phyloP scores from a whole-genome alignment of 1,140 invertebrate genomes.

The Oncopeltus fasciatus region DNA sequence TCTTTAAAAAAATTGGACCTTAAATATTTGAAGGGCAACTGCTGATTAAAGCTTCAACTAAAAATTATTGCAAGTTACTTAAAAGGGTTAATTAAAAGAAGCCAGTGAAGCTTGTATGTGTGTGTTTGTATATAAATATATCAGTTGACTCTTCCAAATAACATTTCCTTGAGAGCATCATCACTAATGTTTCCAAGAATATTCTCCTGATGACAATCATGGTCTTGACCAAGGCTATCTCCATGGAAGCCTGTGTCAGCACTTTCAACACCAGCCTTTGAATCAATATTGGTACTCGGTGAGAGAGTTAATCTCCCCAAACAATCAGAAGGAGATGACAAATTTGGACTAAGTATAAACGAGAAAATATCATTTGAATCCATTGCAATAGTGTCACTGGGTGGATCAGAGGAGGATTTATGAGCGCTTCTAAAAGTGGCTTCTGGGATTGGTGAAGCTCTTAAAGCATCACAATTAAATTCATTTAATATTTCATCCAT shows the following conservation, averaged over 20 bases:
- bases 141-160: slow-evolving; percentile 6
- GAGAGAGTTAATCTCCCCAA: not conserved
- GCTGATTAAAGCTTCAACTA: no score
- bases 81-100: no score
- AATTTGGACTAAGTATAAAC: not conserved
- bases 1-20: no score
- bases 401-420: not conserved
- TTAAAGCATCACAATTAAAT: not conserved
- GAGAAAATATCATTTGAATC: slow-evolving; percentile 6
- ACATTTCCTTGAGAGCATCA: slow-evolving; percentile 3
- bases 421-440: not conserved
- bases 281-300: not conserved
- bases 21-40: no score
- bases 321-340: not conserved
- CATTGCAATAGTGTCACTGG: not conserved
- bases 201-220: not conserved
- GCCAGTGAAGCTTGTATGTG: no score
- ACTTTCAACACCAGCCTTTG: not conserved
- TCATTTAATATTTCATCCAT: not conserved
- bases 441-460: not conserved
- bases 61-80: no score
- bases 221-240: not conserved
- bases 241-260: not conserved
- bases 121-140: no score
- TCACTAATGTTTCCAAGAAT: slow-evolving; percentile 1